A percentile compares a stretch with the other conserved stretches of the same genome.
These are phyloP conservation scores for Todiramphus saurophagus DNA, from an alignment of 2,113 vertebrate genomes.

Conservation along the genomic window DNA sequence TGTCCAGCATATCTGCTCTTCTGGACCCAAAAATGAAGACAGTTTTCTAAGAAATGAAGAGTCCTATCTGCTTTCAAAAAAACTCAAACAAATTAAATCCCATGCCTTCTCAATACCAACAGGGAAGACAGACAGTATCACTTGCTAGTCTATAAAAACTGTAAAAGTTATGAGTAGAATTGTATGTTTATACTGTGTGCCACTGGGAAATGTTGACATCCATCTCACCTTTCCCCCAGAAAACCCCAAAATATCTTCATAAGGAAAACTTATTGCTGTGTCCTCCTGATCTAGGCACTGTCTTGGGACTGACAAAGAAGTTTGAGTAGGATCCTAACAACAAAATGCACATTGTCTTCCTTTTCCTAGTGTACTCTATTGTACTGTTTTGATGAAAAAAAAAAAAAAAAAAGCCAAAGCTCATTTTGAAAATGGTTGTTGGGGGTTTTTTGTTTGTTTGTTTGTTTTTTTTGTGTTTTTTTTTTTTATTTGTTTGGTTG, in stretches of 20 bases:
- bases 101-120: not conserved
- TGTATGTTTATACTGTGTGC: not conserved
- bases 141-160: not conserved
- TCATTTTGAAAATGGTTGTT: not conserved
- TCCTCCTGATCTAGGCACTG: not conserved
- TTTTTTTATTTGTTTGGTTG: not conserved
- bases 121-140: not conserved
- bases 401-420: not conserved
- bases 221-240: fast-evolving
- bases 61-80: not conserved
- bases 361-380: not conserved
- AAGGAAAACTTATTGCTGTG: not conserved
- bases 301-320: not conserved
- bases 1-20: not conserved
- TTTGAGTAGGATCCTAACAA: not conserved
- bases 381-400: not conserved
- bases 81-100: not conserved
- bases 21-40: not conserved
- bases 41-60: not conserved
- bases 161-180: not conserved
- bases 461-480: not conserved
- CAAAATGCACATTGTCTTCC: not conserved
- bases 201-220: not conserved
- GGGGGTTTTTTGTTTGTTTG: not conserved
- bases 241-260: fast-evolving